These are phyloP conservation scores for Noctua pronuba DNA, from an alignment of 2,888 invertebrate species.

Conservation along the genomic window DNA sequence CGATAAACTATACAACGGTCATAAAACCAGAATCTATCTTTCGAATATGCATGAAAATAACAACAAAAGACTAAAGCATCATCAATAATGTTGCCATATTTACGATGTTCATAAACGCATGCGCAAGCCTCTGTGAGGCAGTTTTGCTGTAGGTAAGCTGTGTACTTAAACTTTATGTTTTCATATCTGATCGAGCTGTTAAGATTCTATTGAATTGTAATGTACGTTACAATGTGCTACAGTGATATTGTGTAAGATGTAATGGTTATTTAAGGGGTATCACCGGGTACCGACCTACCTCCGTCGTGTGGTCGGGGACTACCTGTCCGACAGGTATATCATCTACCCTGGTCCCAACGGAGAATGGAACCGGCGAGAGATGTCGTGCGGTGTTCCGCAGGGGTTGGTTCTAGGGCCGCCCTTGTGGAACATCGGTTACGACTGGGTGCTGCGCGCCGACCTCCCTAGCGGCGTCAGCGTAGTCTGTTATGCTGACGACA, in stretches of 20 bases:
- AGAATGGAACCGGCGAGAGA: too few relatives aligned
- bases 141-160: constrained; percentile 16
- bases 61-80: constrained; percentile 54
- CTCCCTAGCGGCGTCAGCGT: too few relatives aligned
- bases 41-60: constrained; percentile 39
- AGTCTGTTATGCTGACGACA: too few relatives aligned
- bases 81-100: constrained; percentile 65
- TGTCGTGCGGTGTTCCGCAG: too few relatives aligned
- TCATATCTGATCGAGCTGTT: constrained; percentile 48
- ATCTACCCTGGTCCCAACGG: too few relatives aligned
- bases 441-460: too few relatives aligned
- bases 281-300: too few relatives aligned
- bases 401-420: too few relatives aligned
- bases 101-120: constrained; percentile 70
- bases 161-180: constrained; percentile 47
- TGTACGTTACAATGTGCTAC: constrained; percentile 42
- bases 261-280: neutral
- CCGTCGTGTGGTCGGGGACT: too few relatives aligned
- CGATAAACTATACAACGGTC: neutral
- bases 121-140: constrained; percentile 32
- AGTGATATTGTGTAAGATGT: constrained; percentile 1
- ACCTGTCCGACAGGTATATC: too few relatives aligned
- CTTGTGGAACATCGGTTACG: too few relatives aligned
- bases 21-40: constrained; percentile 25
- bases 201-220: constrained; percentile 51